These are phyloP conservation scores for Malacosoma neustria DNA, from an alignment of 2,888 invertebrate species.

Conservation along the genomic window DNA sequence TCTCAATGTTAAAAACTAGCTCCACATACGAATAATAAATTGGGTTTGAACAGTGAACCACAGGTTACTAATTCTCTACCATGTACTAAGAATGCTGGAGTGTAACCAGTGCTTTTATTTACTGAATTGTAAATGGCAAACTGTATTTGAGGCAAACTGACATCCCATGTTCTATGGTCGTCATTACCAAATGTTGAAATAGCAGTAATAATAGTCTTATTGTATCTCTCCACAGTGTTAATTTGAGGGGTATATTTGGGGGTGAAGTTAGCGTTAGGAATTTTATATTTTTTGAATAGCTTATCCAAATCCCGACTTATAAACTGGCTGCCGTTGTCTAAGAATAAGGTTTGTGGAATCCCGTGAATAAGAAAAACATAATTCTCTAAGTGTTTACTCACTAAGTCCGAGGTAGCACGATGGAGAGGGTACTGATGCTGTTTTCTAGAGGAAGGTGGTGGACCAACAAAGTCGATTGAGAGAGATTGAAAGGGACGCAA, in stretches of 20 bases:
- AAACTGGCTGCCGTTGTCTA: slow-evolving; percentile 9
- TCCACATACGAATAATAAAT: no score
- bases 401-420: no score
- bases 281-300: no score
- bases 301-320: background rate
- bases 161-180: slow-evolving; percentile 18
- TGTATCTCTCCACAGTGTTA: background rate
- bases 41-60: no score
- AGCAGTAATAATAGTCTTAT: slow-evolving; percentile 11
- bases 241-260: no score
- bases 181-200: slow-evolving; percentile 12
- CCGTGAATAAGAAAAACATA: slow-evolving; percentile 13
- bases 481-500: no score
- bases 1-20: no score
- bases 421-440: no score
- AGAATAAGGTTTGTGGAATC: slow-evolving; percentile 13
- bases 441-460: no score
- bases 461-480: no score
- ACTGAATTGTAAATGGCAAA: slow-evolving; percentile 17
- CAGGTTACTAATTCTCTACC: slow-evolving; percentile 13
- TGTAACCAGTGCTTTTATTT: slow-evolving; percentile 15
- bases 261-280: no score
- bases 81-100: slow-evolving; percentile 12
- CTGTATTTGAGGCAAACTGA: slow-evolving; percentile 10
- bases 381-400: no score